Evolutionary conservation across 2,113 vertebrate genomes (phyloP).

Genomic region (Tiliqua scincoides): DNA sequence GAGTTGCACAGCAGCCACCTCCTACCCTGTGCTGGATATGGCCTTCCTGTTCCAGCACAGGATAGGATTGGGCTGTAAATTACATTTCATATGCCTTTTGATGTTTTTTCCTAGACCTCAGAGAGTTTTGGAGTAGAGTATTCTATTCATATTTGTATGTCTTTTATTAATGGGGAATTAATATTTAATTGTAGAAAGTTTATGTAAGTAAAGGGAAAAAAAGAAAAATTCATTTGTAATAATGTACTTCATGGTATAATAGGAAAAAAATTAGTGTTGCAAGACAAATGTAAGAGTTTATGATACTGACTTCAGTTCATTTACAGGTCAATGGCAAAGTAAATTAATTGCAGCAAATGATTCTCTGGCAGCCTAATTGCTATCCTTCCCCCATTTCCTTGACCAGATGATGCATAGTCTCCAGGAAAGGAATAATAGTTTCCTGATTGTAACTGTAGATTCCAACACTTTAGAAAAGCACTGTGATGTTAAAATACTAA

Average conservation of each 20-base stretch:
- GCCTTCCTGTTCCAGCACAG: no score
- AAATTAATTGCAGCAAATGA: not conserved
- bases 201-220: not conserved
- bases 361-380: not conserved
- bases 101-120: not conserved
- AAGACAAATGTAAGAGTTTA: not conserved
- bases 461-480: not conserved
- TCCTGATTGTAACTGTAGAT: not conserved
- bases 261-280: not conserved
- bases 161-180: no score
- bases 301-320: not conserved
- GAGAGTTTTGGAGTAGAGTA: no score
- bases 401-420: not conserved
- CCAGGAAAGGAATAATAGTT: not conserved
- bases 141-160: no score
- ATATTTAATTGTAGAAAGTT: not conserved
- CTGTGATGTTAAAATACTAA: not conserved
- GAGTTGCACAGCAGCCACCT: no score
- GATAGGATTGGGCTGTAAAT: no score
- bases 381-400: not conserved
- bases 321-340: not conserved
- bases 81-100: not conserved
- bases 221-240: not conserved
- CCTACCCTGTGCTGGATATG: no score
- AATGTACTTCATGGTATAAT: not conserved